Evolutionary conservation across 2,888 invertebrate species (phyloP).

Genomic region (Lasioglossum leucozonium): DNA sequence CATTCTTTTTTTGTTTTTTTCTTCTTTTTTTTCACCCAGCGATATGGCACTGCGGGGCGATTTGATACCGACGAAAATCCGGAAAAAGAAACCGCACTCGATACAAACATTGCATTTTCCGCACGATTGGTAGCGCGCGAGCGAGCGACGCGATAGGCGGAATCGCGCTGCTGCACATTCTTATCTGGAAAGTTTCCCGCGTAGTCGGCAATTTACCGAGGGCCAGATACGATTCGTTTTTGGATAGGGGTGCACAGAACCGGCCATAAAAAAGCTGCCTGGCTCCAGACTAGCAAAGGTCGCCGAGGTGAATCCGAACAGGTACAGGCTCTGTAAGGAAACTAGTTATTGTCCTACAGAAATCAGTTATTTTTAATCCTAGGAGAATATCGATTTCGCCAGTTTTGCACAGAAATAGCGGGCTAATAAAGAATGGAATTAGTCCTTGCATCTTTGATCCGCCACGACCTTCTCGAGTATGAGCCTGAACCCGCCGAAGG

Average conservation of each 20-base stretch:
- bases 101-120: slow-evolving; percentile 14
- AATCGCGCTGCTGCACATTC: slow-evolving; percentile 3
- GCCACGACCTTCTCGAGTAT: no score
- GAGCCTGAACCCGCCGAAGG: no score
- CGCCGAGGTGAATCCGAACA: no score
- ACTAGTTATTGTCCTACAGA: no score
- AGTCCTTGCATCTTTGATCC: no score
- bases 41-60: neutral
- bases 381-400: no score
- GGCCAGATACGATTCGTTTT: slow-evolving; percentile 23
- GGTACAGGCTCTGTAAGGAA: no score
- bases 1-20: neutral
- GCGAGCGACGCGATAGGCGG: neutral
- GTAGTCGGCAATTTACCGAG: slow-evolving; percentile 35
- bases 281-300: no score
- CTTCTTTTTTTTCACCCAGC: neutral
- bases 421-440: no score
- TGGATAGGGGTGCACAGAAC: slow-evolving; percentile 8
- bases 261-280: slow-evolving; percentile 34
- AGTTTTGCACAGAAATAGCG: no score
- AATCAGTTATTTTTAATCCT: no score
- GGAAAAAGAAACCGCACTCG: neutral
- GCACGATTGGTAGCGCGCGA: slow-evolving; percentile 7
- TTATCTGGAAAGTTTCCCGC: slow-evolving; percentile 28
- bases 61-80: neutral